These are phyloP conservation scores for Petrophora chlorosata DNA, from an alignment of 2,888 invertebrate genomes.

Conservation along the genomic window DNA sequence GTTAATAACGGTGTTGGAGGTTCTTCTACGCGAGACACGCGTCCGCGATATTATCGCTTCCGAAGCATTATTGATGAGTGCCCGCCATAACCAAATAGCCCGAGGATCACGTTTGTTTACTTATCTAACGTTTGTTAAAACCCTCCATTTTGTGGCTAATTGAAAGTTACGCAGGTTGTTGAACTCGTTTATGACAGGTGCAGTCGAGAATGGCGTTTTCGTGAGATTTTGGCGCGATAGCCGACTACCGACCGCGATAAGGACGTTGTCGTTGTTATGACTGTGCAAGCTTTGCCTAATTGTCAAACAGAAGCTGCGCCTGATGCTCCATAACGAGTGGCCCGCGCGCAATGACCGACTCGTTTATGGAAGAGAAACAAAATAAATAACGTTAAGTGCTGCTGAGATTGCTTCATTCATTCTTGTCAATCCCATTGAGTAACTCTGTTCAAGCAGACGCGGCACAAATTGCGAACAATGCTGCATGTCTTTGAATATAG, in stretches of 20 bases:
- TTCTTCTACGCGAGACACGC: conserved; percentile 77
- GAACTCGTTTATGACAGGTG: conserved; percentile 79
- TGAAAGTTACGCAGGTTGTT: conserved; percentile 62
- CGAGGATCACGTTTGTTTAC: conserved; percentile 78
- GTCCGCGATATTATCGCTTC: conserved; percentile 77
- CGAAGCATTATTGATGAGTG: conserved; percentile 81
- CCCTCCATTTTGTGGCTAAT: conserved; percentile 68
- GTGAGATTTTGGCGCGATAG: conserved; percentile 78
- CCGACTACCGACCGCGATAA: conserved; percentile 70
- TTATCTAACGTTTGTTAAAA: conserved; percentile 71
- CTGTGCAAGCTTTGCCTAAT: conserved; percentile 63
- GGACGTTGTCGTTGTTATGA: conserved; percentile 53
- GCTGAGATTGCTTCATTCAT: conserved; percentile 78
- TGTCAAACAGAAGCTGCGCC: conserved; percentile 75
- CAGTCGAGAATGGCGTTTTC: conserved; percentile 76
- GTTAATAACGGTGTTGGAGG: conserved; percentile 82
- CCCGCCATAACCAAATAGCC: conserved; percentile 79
- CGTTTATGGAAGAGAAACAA: conserved; percentile 73
- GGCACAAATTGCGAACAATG: conserved; percentile 65
- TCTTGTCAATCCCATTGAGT: conserved; percentile 69
- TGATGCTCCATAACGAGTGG: conserved; percentile 54
- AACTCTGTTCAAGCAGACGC: conserved; percentile 53
- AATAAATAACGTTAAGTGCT: conserved; percentile 72
- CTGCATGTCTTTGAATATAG: conserved; percentile 58
- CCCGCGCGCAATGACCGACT: conserved; percentile 54